Conservation (phyloP, 2,888 invertebrate species). For the Fragum whitleyi region DNA sequence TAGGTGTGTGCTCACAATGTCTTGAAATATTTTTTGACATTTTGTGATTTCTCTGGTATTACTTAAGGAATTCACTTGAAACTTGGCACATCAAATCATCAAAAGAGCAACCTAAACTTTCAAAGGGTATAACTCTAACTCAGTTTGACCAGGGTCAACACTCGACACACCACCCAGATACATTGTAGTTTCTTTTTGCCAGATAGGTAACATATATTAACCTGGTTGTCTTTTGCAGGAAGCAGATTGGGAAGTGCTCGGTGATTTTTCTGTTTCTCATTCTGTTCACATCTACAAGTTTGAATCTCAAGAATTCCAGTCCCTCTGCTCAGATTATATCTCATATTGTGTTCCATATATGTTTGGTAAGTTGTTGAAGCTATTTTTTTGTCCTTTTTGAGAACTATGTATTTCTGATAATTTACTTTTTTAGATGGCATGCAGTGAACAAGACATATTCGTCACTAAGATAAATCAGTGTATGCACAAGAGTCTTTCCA, state of each 20-base stretch:
- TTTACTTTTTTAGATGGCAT: not conserved
- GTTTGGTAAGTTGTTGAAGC: constrained; percentile 53
- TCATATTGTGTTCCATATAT: constrained; percentile 41
- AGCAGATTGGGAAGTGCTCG: constrained; percentile 45
- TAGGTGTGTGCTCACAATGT: too few relatives aligned
- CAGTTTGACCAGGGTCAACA: too few relatives aligned
- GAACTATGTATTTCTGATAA: not conserved
- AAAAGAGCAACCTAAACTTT: too few relatives aligned
- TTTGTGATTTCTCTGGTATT: too few relatives aligned
- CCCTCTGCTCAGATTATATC: constrained; percentile 12
- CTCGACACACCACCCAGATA: too few relatives aligned
- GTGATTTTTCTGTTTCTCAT: constrained; percentile 42
- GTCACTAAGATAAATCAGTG: not conserved
- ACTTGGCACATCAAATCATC: too few relatives aligned
- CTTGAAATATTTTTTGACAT: too few relatives aligned
- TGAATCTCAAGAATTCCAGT: constrained; percentile 37
- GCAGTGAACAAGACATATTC: not conserved
- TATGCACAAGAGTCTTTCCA: too few relatives aligned
- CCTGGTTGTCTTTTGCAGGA: constrained; percentile 38
- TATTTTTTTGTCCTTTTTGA: not conserved
- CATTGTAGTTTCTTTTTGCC: too few relatives aligned
- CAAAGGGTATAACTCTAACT: too few relatives aligned
- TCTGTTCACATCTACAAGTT: constrained; percentile 29
- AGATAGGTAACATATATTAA: too few relatives aligned
- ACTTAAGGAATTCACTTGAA: too few relatives aligned